phyloP scores from a whole-genome alignment of 2,888 invertebrate species.

The Hesperia comma region DNA sequence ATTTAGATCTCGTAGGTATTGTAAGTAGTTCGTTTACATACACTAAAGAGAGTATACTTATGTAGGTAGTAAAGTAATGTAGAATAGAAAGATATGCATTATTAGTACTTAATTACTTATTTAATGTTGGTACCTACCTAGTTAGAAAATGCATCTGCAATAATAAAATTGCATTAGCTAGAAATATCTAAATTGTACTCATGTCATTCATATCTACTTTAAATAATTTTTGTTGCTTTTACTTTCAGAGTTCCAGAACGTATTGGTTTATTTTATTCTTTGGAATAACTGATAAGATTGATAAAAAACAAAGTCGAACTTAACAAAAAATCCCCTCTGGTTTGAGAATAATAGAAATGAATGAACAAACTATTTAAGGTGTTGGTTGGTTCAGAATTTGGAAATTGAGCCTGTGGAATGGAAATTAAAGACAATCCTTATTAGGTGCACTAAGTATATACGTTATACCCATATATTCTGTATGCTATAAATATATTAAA shows the following conservation, averaged over 20 bases:
- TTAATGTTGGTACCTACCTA: neutral
- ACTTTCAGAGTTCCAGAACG: constrained; percentile 80
- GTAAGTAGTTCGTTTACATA: constrained; percentile 5
- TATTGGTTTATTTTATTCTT: constrained; percentile 73
- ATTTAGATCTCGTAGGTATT: constrained; percentile 2
- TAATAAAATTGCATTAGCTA: neutral
- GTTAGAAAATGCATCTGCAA: neutral
- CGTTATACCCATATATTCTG: too few relatives aligned
- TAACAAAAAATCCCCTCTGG: too few relatives aligned
- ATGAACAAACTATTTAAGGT: too few relatives aligned
- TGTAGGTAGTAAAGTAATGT: constrained; percentile 11
- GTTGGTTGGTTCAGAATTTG: too few relatives aligned
- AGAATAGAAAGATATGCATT: neutral
- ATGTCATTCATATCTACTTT: neutral
- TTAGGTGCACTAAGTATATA: too few relatives aligned
- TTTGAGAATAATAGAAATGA: too few relatives aligned
- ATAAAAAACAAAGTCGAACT: neutral
- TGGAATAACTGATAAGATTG: constrained; percentile 62
- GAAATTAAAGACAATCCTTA: too few relatives aligned
- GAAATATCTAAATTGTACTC: neutral
- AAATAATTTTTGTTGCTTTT: constrained; percentile 39
- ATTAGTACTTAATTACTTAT: neutral
- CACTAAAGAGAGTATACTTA: neutral
- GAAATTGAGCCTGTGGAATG: too few relatives aligned
- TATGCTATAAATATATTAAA: too few relatives aligned